phyloP scores from a whole-genome alignment of 2,113 vertebrate species.

The Oostethus manadensis region DNA sequence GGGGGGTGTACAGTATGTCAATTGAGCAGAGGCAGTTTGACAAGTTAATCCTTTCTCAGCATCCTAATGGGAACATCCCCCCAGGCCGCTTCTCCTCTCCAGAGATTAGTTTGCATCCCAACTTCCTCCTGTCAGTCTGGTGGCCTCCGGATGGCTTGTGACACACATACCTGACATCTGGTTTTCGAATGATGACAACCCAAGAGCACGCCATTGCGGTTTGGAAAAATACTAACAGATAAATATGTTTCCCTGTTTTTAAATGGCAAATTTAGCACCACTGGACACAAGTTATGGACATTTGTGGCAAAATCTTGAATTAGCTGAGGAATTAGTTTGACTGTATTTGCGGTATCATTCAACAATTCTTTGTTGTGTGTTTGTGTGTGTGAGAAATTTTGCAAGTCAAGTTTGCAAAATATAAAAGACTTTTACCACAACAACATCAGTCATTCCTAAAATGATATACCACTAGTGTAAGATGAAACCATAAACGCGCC shows the following conservation, averaged over 20 bases:
- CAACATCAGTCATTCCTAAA: too few relatives aligned
- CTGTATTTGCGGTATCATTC: neutral
- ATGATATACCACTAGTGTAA: too few relatives aligned
- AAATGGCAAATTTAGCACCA: neutral
- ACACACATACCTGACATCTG: constrained; percentile 42
- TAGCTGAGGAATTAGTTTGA: neutral
- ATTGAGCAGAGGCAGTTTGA: constrained; percentile 54
- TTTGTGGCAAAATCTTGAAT: neutral
- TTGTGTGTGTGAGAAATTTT: too few relatives aligned
- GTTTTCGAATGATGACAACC: constrained; percentile 26
- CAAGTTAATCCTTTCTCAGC: constrained; percentile 68
- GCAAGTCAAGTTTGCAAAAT: too few relatives aligned
- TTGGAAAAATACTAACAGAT: neutral
- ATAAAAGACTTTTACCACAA: too few relatives aligned
- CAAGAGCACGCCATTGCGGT: constrained; percentile 18
- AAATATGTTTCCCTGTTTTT: neutral
- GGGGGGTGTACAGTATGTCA: constrained; percentile 21
- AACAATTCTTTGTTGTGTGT: neutral
- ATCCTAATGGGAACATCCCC: constrained; percentile 61
- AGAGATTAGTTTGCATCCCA: constrained; percentile 65
- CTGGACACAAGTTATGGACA: neutral
- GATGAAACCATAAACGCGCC: too few relatives aligned
- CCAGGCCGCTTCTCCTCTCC: constrained; percentile 56
- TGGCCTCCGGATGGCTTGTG: constrained; percentile 28
- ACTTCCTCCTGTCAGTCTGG: constrained; percentile 39